Conservation (phyloP, 2,113 vertebrate genomes). For the Myanophis thanlyinensis region DNA sequence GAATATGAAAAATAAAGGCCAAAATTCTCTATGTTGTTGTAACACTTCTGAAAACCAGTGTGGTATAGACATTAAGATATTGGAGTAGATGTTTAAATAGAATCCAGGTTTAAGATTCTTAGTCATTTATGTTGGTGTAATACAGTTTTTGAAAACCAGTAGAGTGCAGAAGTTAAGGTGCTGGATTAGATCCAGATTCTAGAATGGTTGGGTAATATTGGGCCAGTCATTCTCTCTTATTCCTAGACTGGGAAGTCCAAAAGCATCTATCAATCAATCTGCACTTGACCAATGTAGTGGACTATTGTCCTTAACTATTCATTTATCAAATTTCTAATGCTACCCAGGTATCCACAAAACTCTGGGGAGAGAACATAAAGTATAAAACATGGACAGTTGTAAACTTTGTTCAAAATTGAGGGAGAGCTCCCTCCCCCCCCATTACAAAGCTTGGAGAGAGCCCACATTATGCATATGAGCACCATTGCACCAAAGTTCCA, state of each 20-base stretch:
- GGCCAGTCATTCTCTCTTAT: neutral
- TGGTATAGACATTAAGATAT: neutral
- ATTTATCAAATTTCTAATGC: neutral
- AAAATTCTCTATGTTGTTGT: neutral
- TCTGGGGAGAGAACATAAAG: neutral
- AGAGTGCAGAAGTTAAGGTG: neutral
- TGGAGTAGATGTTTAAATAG: neutral
- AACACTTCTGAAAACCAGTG: neutral
- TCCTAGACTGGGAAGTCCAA: neutral
- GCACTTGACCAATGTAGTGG: neutral
- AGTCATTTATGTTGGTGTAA: neutral
- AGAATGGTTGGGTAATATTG: neutral
- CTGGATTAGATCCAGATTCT: neutral
- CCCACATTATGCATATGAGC: too few species aligned
- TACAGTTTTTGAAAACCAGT: neutral
- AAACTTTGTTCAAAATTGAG: neutral
- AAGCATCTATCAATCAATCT: neutral
- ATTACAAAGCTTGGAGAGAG: too few species aligned
- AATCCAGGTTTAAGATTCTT: neutral
- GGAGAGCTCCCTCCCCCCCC: too few species aligned
- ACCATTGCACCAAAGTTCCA: too few species aligned
- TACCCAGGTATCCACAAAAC: neutral
- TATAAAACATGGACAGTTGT: neutral
- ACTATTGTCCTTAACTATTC: neutral
- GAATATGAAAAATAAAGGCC: neutral